Percentiles rank a stretch among this genome's conserved stretches.
Evolutionary conservation across 2,888 invertebrate genomes (phyloP).

Genomic region (Ennomos erosarius): DNA sequence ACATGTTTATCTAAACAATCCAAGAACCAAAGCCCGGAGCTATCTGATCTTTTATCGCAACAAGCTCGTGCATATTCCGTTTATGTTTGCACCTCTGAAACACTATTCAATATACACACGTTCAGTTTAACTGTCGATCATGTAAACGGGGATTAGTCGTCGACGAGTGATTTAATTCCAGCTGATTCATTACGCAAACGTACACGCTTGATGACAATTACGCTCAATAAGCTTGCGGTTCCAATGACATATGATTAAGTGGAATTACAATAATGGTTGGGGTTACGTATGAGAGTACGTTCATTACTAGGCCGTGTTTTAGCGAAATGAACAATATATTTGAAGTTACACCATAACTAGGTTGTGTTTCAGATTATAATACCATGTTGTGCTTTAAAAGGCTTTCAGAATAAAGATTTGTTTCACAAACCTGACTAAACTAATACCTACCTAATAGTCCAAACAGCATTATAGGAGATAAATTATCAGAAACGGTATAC

Average conservation of each 20-base stretch:
- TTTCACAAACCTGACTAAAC: no score
- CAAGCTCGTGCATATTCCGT: conserved; percentile 6
- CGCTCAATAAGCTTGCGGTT: conserved; percentile 58
- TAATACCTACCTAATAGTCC: no score
- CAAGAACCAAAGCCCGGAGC: no score
- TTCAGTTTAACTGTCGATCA: conserved; percentile 68
- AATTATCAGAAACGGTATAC: no score
- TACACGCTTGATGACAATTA: conserved; percentile 63
- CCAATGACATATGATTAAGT: conserved; percentile 56
- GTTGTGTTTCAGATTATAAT: no score
- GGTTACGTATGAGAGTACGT: conserved; percentile 38
- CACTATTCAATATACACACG: conserved; percentile 41
- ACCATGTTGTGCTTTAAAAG: no score
- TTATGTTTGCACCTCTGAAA: conserved; percentile 6
- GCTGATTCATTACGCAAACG: conserved; percentile 65
- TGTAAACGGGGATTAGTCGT: conserved; percentile 63
- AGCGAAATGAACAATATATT: conserved; percentile 26
- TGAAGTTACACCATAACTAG: background rate
- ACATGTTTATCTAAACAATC: no score
- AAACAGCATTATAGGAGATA: no score
- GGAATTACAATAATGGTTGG: conserved; percentile 52
- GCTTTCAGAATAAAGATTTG: no score
- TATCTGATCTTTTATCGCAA: no score
- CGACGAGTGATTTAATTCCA: conserved; percentile 71
- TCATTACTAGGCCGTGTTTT: conserved; percentile 23